Percentiles rank a stretch among this genome's conserved stretches.
Evolutionary conservation across 2,888 invertebrate genomes (phyloP).

Genomic region (Drepana falcataria): DNA sequence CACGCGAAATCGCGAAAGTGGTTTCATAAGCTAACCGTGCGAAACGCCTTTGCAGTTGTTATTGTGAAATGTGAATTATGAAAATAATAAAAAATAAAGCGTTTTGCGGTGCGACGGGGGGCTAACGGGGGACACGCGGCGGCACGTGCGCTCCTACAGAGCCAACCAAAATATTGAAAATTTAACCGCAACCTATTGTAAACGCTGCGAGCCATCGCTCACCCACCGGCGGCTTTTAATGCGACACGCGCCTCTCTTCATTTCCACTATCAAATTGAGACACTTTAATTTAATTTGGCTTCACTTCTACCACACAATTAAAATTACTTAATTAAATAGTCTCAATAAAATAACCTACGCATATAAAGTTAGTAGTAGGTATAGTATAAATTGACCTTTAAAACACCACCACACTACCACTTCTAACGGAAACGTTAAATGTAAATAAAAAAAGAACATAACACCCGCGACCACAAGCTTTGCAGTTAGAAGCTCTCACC

Average conservation of each 20-base stretch:
- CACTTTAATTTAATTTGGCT: conserved; percentile 50
- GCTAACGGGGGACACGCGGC: conserved; percentile 68
- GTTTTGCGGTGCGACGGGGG: conserved; percentile 52
- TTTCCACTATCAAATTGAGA: conserved; percentile 54
- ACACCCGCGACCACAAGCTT: no score
- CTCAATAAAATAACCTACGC: no score
- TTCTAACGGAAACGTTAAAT: no score
- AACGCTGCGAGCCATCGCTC: conserved; percentile 25
- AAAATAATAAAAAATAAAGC: conserved; percentile 77
- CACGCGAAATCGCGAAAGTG: conserved; percentile 46
- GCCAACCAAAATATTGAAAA: conserved; percentile 74
- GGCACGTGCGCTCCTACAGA: conserved; percentile 53
- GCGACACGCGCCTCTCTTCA: conserved; percentile 67
- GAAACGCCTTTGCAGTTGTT: conserved; percentile 76
- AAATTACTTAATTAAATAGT: background rate
- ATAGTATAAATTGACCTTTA: no score
- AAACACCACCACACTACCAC: no score
- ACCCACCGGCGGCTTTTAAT: conserved; percentile 41
- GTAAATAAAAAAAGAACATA: no score
- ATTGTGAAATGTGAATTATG: conserved; percentile 78
- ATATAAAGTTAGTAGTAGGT: no score
- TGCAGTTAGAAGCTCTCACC: no score
- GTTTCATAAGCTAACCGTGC: conserved; percentile 75
- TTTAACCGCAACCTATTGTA: conserved; percentile 58
- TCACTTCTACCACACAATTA: background rate